Conservation (phyloP, 2,888 invertebrate species). For the Eudasyphora cyanicolor region DNA sequence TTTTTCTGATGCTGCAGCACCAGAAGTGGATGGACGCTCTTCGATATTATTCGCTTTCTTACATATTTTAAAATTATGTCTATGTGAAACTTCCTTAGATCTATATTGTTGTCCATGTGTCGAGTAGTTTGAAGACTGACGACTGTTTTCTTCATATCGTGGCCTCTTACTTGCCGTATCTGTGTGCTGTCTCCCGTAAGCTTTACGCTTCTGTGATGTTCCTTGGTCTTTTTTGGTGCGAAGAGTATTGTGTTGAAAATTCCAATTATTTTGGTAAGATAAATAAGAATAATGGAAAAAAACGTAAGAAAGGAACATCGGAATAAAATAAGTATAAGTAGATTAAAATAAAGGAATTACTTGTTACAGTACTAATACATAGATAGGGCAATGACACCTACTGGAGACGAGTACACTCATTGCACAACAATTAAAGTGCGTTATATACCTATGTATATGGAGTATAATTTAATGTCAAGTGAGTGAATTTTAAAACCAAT, state of each 20-base stretch:
- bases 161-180: not conserved
- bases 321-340: too few relatives aligned
- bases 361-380: too few relatives aligned
- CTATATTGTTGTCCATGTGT: too few relatives aligned
- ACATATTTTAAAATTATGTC: not conserved
- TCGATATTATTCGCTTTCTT: not conserved
- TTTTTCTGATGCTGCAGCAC: too few relatives aligned
- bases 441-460: too few relatives aligned
- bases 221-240: not conserved
- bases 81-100: not conserved
- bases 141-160: not conserved
- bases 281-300: not conserved
- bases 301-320: not conserved
- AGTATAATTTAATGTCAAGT: too few relatives aligned
- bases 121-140: not conserved
- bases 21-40: not conserved
- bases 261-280: not conserved
- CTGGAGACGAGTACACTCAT: too few relatives aligned
- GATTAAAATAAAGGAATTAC: too few relatives aligned
- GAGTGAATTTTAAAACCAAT: too few relatives aligned
- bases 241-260: not conserved
- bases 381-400: too few relatives aligned
- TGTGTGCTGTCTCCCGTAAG: not conserved
- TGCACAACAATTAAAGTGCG: too few relatives aligned
- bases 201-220: slow-evolving; percentile 12